Conservation (phyloP, 2,888 invertebrate species). For the Mantis religiosa region DNA sequence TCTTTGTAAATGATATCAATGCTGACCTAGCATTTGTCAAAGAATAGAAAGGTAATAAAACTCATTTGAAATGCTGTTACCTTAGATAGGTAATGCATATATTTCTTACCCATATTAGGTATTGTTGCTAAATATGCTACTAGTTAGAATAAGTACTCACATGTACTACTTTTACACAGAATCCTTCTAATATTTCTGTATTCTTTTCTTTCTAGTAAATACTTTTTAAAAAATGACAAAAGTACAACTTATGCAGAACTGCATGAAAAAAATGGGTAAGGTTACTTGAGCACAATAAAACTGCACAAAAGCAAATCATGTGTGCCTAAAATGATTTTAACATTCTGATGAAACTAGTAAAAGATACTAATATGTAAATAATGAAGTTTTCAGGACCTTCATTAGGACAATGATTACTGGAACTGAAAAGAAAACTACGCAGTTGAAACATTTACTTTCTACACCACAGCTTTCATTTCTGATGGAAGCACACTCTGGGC, state of each 20-base stretch:
- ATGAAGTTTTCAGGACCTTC: neutral
- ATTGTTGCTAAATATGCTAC: neutral
- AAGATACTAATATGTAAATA: neutral
- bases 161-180: neutral
- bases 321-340: neutral
- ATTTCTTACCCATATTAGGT: neutral
- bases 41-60: neutral
- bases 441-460: conserved; percentile 41
- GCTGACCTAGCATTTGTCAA: neutral
- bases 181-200: neutral
- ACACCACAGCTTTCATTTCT: conserved; percentile 43
- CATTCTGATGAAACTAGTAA: neutral
- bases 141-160: neutral
- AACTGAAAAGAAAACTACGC: conserved; percentile 35
- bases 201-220: neutral
- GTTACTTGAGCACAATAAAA: neutral
- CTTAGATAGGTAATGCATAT: neutral
- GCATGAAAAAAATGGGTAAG: neutral
- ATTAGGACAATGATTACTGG: neutral
- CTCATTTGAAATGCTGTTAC: neutral
- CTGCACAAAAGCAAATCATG: neutral
- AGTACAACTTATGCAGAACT: neutral
- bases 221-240: neutral
- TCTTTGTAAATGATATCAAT: no score
- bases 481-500: conserved; percentile 47